Percentiles rank a stretch among this genome's conserved stretches.
These are phyloP conservation scores for Anoplophora glabripennis DNA, from an alignment of 1,140 invertebrate genomes.

Conservation along the genomic window DNA sequence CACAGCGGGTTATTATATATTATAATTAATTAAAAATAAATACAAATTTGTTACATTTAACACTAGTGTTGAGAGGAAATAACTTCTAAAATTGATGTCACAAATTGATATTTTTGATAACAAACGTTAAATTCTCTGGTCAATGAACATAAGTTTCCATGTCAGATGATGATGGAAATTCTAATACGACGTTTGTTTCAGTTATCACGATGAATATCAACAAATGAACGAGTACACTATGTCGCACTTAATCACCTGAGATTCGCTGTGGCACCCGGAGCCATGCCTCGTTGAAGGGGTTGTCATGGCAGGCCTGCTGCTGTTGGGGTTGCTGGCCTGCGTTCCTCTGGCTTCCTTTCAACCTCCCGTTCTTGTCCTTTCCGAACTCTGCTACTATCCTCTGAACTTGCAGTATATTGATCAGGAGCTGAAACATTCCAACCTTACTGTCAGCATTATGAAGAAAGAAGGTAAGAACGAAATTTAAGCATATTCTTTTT, in stretches of 20 bases:
- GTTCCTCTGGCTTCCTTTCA: constrained; percentile 31
- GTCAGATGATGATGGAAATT: too few species aligned
- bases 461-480: constrained; percentile 32
- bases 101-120: too few species aligned
- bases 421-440: constrained; percentile 26
- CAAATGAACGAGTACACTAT: neutral
- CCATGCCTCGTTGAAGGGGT: constrained; percentile 44
- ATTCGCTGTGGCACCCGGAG: constrained; percentile 20
- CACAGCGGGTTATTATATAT: too few species aligned
- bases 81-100: too few species aligned
- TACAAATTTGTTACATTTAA: too few species aligned
- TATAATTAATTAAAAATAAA: too few species aligned
- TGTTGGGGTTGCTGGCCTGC: constrained; percentile 44
- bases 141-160: too few species aligned
- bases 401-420: constrained; percentile 34
- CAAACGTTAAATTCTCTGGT: too few species aligned
- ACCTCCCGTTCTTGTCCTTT: constrained; percentile 33
- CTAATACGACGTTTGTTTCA: too few species aligned
- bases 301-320: constrained; percentile 43
- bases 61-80: too few species aligned
- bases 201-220: too few species aligned
- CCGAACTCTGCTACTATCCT: constrained; percentile 38
- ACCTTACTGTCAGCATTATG: constrained; percentile 28
- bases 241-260: constrained; percentile 5
- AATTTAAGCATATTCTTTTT: neutral